Conservation (phyloP, 2,797 vertebrate genomes). For the Myoxocephalus aenaeus region DNA sequence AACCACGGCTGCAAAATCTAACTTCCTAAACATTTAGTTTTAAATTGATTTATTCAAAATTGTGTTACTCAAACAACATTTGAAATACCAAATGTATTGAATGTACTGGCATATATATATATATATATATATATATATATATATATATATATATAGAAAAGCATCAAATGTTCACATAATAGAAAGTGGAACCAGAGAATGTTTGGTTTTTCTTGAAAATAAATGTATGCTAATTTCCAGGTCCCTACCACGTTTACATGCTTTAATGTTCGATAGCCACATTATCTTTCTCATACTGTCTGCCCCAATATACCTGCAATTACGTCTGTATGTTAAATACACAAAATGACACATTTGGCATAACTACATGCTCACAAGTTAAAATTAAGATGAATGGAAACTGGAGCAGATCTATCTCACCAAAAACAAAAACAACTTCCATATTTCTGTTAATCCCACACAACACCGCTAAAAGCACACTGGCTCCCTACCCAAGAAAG, state of each 20-base stretch:
- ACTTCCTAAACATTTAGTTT: not conserved
- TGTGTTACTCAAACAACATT: not conserved
- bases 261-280: not conserved
- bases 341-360: not conserved
- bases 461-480: slow-evolving; percentile 47
- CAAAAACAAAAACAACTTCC: slow-evolving; percentile 39
- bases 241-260: not conserved
- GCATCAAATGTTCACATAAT: not conserved
- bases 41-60: not conserved
- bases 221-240: too few species aligned
- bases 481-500: slow-evolving; percentile 45
- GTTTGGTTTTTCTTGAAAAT: not conserved
- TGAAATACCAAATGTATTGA: not conserved
- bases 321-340: not conserved
- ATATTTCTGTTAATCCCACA: slow-evolving; percentile 32
- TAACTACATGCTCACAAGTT: not conserved
- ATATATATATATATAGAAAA: not conserved
- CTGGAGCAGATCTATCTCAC: slow-evolving; percentile 3
- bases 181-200: not conserved
- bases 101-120: not conserved
- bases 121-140: not conserved
- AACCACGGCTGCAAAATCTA: not conserved
- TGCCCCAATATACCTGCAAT: not conserved
- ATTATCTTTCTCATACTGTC: not conserved
- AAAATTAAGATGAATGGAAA: slow-evolving; percentile 3